Conservation (phyloP, 2,888 invertebrate species). For the Lapara coniferarum region DNA sequence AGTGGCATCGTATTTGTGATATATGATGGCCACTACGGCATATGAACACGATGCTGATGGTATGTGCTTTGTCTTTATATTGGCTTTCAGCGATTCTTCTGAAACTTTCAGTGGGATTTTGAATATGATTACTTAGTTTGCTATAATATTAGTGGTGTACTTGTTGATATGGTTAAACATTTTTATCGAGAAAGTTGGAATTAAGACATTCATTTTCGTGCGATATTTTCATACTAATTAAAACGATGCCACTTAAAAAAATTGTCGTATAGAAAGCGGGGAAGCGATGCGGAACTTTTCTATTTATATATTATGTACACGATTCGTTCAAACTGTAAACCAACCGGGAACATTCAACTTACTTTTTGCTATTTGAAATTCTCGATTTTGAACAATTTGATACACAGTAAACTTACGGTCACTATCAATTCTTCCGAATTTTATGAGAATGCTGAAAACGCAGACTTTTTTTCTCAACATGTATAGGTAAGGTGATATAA, state of each 20-base stretch:
- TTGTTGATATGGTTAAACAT: neutral
- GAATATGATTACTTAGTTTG: neutral
- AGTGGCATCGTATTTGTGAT: constrained; percentile 40
- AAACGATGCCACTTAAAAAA: constrained; percentile 11
- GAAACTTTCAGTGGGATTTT: neutral
- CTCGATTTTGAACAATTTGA: neutral
- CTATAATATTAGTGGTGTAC: neutral
- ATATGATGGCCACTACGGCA: constrained; percentile 69
- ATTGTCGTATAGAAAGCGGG: constrained; percentile 26
- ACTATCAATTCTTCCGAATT: too few relatives aligned
- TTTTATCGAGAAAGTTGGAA: constrained; percentile 3
- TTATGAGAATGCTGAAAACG: too few relatives aligned
- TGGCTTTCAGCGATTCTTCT: constrained; percentile 14
- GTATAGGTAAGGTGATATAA: too few relatives aligned
- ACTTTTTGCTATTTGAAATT: constrained; percentile 1
- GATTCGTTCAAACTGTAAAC: neutral
- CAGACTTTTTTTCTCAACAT: too few relatives aligned
- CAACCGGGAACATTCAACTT: constrained; percentile 3
- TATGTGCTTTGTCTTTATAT: constrained; percentile 44
- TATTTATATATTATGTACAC: constrained; percentile 15
- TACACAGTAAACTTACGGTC: too few relatives aligned
- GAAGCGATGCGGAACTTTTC: constrained; percentile 26
- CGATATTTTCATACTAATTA: constrained; percentile 20
- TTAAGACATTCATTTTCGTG: neutral
- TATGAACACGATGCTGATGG: constrained; percentile 78